These are phyloP conservation scores for Rhabdophis nuchalis DNA, from an alignment of 2,797 vertebrate species.

Conservation along the genomic window DNA sequence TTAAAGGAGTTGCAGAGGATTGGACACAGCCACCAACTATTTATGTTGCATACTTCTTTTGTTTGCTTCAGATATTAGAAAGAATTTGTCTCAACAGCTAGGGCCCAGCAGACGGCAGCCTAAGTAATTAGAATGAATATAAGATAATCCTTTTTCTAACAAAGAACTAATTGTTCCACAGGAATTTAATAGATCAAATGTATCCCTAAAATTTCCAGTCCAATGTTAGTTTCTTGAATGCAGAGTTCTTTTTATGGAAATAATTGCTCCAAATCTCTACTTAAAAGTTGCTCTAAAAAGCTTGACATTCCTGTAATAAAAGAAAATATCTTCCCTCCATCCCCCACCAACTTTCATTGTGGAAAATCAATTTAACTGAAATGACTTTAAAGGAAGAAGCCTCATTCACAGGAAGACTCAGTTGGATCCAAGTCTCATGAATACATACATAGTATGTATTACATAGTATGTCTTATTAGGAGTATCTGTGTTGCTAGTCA, in stretches of 20 bases:
- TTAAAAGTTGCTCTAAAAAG: not conserved
- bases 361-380: not conserved
- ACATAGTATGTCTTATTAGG: not conserved
- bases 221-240: not conserved
- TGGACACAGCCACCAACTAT: not conserved
- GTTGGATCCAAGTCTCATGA: not conserved
- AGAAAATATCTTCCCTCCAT: not conserved
- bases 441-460: not conserved
- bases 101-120: not conserved
- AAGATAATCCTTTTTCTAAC: not conserved
- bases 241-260: not conserved
- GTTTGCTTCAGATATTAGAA: not conserved
- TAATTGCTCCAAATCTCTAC: not conserved
- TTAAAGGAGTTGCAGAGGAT: not conserved
- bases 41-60: not conserved
- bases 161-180: not conserved
- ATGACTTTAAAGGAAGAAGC: not conserved
- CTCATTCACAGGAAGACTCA: not conserved
- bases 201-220: not conserved
- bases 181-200: not conserved
- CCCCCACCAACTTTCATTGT: not conserved
- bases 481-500: not conserved
- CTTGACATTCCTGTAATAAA: not conserved
- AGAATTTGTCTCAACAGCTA: not conserved
- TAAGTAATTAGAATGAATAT: not conserved